Evolutionary conservation across 92 coral and sea anemone genomes (phyloP).

Genomic region (Nematostella vectensis): DNA sequence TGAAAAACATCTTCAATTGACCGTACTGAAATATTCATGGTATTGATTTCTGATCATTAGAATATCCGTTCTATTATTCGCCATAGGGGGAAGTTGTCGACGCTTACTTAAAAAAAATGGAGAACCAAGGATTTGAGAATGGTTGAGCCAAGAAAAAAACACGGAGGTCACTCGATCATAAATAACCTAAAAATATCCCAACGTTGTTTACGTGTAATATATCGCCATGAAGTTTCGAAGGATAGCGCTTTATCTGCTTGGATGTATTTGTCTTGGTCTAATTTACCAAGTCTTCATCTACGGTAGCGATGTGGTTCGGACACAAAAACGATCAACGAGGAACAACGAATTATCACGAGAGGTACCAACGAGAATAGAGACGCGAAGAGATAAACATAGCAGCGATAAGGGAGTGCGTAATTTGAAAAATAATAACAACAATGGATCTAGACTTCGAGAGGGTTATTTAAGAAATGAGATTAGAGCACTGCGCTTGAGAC

Average conservation of each 20-base stretch:
- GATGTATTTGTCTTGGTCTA: slow-evolving; percentile 22
- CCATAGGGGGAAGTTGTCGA: too few relatives aligned
- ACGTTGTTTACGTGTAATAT: too few relatives aligned
- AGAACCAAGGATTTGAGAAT: background rate
- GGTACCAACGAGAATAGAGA: background rate
- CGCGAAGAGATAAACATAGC: background rate
- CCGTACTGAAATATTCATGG: background rate
- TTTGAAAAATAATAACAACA: background rate
- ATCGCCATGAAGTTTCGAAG: slow-evolving; percentile 63
- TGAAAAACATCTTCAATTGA: background rate
- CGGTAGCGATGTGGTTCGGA: slow-evolving; percentile 10
- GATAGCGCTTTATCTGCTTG: slow-evolving; percentile 33
- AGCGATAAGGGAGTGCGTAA: background rate
- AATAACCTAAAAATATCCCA: too few relatives aligned
- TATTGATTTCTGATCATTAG: too few relatives aligned
- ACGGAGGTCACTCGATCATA: background rate
- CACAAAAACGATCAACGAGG: background rate
- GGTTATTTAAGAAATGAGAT: slow-evolving; percentile 17
- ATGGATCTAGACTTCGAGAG: slow-evolving; percentile 3
- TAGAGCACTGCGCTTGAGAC: slow-evolving; percentile 26
- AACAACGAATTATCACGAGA: slow-evolving; percentile 2
- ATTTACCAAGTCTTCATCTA: slow-evolving; percentile 49
- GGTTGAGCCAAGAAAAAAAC: background rate
- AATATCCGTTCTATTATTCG: too few relatives aligned
- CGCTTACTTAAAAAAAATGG: background rate